Evolutionary conservation across 2,113 vertebrate genomes (phyloP), one percentile per base, ranked within the genome.

Genomic region (Psittacus erithacus): DNA sequence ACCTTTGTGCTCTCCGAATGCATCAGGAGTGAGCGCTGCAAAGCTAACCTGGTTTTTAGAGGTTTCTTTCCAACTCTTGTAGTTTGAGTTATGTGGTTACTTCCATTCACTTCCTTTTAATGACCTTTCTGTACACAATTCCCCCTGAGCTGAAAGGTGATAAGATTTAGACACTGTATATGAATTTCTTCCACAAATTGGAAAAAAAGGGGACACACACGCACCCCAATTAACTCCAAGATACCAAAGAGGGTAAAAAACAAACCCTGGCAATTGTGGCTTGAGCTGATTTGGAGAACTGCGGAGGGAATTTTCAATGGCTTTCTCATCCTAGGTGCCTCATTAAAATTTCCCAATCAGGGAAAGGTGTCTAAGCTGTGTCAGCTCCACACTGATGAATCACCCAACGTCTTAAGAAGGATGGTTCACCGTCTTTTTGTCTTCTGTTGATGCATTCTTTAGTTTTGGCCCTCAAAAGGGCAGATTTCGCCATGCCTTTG

Each of bases 301-400:
- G 92, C 78, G 68, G 84, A 90, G 82, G 59, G 84, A 90, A 76
- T 90, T 94, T 96, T 95, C 93, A 82, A 77, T 85, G 75, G 31
- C 53, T 95, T 95, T 96, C 75, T 94, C 49, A 77, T 97, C 87
- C 87, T 91, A 90, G 77, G 92, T 88, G 82, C 67, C 95, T 96
- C 96, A 97, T 97, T 97, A 96, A 97, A 96, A 93, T 94, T 95
- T 96, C 92, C 84, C 94, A 97, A 96, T 96, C 94, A 94, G 75
- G n/a, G 53, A 89, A 77, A 90, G 91, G 88, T 92, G 87, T 78
- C 90, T 95, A 91, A 92, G 94, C 93, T 91, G 69, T 92, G 90
- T 82, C 7, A 0, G 62, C 67, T 87, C 75, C 2, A 1, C 82
- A 83, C 52, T 82, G 95, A 95, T 95, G 94, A 95, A 95, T 95